Evolutionary conservation across 2,888 invertebrate species (phyloP), one percentile per base, ranked within the genome.

Genomic region (Xiphydria camelus): DNA sequence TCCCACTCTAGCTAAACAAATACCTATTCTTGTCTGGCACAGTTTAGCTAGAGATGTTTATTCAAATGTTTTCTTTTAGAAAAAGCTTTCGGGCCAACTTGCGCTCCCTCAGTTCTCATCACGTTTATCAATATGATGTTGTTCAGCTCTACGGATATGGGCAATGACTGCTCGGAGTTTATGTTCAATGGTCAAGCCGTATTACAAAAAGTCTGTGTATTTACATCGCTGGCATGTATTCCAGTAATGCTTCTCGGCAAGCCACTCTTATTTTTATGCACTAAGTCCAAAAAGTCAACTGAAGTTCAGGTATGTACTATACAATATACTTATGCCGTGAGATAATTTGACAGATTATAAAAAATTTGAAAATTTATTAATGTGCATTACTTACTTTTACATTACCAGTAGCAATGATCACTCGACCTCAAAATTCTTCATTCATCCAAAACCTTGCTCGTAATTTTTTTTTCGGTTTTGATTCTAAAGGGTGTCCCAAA

Each of bases 61-160:
- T 39, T 1, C 4, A 39, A 31, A 18, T 21, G 9, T 10, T 25
- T 41, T 45, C 40, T 64, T 70, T 2, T 64, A 81, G 81, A 79
- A 41, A 64, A 72, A 14, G 70, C 71, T 2, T 73, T 72, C 18
- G 76, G 77, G 15, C 75, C 86, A 0, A 77, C 77, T 2, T 86
- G 86, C 63, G 91, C 91, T 0, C 91, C 91, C 0, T 88, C 87
- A 19, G 83, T 91, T 0, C 80, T 91, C 14, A 89, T 91, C 47
- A 84, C 86, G 46, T 86, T 90, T 64, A 91, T 90, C 73, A 89
- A 89, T 73, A 91, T 91, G 91, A 82, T 84, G 61, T 72, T 85
- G 61, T 75, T 79, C 32, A 58, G 82, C 81, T 64, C 82, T 78
- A 64, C 78, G 1, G 73, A 73, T 0, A 69, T 70, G 6, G 75